Base-by-base conservation (phyloP, 2,797 vertebrate genomes). In the Sebastes miniatus region DNA sequence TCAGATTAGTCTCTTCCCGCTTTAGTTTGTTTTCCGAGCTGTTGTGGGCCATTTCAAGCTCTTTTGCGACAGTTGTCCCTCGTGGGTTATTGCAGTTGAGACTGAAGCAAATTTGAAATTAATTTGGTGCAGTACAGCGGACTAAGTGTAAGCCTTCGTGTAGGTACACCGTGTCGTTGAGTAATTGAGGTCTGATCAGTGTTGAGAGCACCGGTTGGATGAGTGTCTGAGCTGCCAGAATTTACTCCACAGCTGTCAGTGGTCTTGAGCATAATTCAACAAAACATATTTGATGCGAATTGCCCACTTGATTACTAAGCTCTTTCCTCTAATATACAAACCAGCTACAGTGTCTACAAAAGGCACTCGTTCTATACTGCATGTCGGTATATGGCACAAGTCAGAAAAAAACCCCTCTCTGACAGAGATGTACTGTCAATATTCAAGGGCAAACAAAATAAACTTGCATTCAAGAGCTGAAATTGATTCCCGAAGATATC, bases 181-280 rank as follows among this genome's bases (percentile, higher is more conserved):
- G 82, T 88, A 84, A 91, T 87, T 84, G 81, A 85, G 70, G 80
- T 73, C 83, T 86, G 84, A 90, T 86, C 63, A 57, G 77, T 62
- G 61, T 57, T 81, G 83, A 91, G 81, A 16, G 67, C 61, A 25
- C 13, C 58, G 76, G 70, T 47, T 71, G 80, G 80, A 82, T 54
- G 79, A 83, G 76, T 69, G 81, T 87, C 81, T 66, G 75, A 80
- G 68, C 72, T 83, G 87, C 81, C 83, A 81, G 73, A 84, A 77
- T 87, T 81, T 67, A 34, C 70, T 81, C 73, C 61, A 63, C 68
- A 78, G 82, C 77, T 81, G 80, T 86, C 80, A 63, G 27, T 54
- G 59, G 43, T 52, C 66, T 69, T 76, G 61, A 47, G 54, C 18
- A 25, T 74, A 77, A 88, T 69, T 83, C 68, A 54, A 84, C 75